phyloP scores from a whole-genome alignment of 2,888 invertebrate species.

The Chymomyza procnemis region DNA sequence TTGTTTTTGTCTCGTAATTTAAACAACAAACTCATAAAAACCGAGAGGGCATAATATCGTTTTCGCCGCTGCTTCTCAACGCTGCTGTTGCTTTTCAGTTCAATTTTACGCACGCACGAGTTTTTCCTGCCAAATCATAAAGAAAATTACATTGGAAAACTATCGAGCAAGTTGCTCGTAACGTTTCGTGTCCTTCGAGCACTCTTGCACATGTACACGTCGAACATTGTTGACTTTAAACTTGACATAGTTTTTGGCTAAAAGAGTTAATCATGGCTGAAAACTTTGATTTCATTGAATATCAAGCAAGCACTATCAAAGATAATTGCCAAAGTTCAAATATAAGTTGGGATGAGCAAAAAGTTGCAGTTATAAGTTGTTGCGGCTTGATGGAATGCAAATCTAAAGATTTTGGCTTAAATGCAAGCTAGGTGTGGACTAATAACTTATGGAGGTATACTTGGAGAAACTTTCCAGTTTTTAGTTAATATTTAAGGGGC shows the following conservation, averaged over 20 bases:
- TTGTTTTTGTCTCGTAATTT: slow-evolving; percentile 26
- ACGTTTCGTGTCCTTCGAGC: not conserved
- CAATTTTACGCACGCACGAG: slow-evolving; percentile 67
- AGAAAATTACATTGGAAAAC: slow-evolving; percentile 60
- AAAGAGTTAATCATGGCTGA: slow-evolving; percentile 54
- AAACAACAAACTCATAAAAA: slow-evolving; percentile 39
- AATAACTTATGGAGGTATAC: not conserved
- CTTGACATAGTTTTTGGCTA: slow-evolving; percentile 51
- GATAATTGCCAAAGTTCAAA: slow-evolving; percentile 25
- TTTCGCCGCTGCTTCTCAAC: slow-evolving; percentile 21
- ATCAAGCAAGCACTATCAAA: slow-evolving; percentile 47
- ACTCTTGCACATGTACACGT: slow-evolving; percentile 16
- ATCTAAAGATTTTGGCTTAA: not conserved
- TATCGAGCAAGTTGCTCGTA: slow-evolving; percentile 50
- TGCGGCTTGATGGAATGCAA: not conserved
- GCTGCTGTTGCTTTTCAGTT: slow-evolving; percentile 28
- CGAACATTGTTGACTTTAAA: slow-evolving; percentile 45
- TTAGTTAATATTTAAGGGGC: not conserved
- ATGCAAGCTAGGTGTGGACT: not conserved
- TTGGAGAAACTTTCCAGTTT: not conserved
- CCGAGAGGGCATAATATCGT: slow-evolving; percentile 14
- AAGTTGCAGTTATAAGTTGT: not conserved
- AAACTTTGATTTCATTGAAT: slow-evolving; percentile 59
- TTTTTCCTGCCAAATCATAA: slow-evolving; percentile 57
- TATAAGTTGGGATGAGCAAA: slow-evolving; percentile 4